Conservation (phyloP, 2,113 vertebrate species). For the Cynocephalus volans region DNA sequence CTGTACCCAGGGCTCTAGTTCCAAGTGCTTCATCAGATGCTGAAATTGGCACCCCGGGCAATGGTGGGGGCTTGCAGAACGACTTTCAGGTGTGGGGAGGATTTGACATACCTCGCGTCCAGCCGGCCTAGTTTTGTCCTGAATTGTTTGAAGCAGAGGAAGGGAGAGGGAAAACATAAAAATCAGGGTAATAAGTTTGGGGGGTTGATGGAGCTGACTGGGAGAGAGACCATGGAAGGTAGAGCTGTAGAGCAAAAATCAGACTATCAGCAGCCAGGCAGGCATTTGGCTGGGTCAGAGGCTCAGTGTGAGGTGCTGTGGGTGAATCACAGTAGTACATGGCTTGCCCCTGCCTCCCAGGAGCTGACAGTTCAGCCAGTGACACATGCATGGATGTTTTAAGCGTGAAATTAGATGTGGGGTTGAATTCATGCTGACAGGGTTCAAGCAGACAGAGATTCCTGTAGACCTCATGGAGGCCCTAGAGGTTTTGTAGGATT, state of each 20-base stretch:
- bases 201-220: background rate
- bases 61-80: fast-evolving
- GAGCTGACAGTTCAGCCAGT: background rate
- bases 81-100: too few species aligned
- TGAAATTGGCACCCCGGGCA: background rate
- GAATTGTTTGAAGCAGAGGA: background rate
- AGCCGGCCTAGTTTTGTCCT: background rate
- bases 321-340: background rate
- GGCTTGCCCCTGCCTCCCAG: background rate
- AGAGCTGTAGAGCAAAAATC: background rate
- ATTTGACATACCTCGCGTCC: background rate
- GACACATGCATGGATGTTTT: background rate
- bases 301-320: too few species aligned
- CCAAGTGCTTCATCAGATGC: background rate
- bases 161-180: background rate
- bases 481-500: background rate
- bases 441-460: background rate
- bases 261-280: background rate
- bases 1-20: background rate
- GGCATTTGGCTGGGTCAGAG: background rate
- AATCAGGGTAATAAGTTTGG: background rate
- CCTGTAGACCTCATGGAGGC: background rate
- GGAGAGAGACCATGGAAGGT: background rate
- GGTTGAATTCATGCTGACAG: background rate
- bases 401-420: background rate